These are phyloP conservation scores for Scalopus aquaticus DNA, from an alignment of 2,113 vertebrate genomes.

Conservation along the genomic window DNA sequence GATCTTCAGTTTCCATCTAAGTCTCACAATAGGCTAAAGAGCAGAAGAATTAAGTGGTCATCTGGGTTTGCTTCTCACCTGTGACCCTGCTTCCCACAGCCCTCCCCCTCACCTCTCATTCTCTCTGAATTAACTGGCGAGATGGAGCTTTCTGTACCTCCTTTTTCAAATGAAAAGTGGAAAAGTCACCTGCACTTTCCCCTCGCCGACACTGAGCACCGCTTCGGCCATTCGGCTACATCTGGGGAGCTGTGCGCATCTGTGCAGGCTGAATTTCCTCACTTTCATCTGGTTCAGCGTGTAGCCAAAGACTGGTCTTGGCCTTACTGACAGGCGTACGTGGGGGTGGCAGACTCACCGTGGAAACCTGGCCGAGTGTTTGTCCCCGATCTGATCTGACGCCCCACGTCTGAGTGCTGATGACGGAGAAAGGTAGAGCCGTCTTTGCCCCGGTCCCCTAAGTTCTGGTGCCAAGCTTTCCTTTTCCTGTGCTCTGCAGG, in stretches of 20 bases:
- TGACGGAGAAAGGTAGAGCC: neutral
- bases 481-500: constrained; percentile 80
- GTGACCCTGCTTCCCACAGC: neutral
- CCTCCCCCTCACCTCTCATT: accelerated
- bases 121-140: neutral
- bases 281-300: neutral
- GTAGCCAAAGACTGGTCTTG: neutral
- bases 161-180: constrained; percentile 11
- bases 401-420: neutral
- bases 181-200: neutral
- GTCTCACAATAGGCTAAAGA: neutral
- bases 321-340: accelerated
- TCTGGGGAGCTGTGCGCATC: neutral
- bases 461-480: constrained; percentile 75
- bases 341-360: neutral
- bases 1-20: neutral
- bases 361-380: neutral
- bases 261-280: neutral
- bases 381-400: accelerated
- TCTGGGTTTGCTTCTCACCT: neutral
- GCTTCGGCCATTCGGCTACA: neutral
- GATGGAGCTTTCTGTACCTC: neutral
- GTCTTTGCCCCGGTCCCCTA: constrained; percentile 60
- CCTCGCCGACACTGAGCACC: neutral
- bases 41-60: neutral